Conservation (phyloP, 2,797 vertebrate genomes). For the Phrynocephalus forsythii region DNA sequence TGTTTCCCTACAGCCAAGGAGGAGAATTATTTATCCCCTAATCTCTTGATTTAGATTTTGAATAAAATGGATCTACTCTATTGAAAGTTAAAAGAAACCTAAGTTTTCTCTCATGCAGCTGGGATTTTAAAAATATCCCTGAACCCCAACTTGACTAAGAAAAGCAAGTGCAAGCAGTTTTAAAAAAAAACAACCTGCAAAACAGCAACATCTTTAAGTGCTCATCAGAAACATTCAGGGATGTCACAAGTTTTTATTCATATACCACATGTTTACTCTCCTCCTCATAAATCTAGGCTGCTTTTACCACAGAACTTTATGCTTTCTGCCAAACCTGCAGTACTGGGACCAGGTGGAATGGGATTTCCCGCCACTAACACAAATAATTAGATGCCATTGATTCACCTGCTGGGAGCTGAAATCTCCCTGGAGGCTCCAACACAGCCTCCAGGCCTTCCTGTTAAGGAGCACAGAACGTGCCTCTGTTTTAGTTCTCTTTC, state of each 20-base stretch:
- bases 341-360: conserved; percentile 57
- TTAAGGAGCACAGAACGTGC: background rate
- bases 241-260: conserved; percentile 59
- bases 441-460: conserved; percentile 18
- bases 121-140: conserved; percentile 22
- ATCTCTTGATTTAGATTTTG: conserved; percentile 39
- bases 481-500: background rate
- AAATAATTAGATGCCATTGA: conserved; percentile 55
- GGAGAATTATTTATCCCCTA: conserved; percentile 32
- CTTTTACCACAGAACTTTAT: conserved; percentile 44
- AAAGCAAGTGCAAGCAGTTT: conserved; percentile 22
- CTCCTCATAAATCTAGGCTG: conserved; percentile 52
- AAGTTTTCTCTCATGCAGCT: conserved; percentile 41
- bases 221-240: conserved; percentile 50
- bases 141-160: conserved; percentile 1
- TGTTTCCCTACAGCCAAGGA: conserved; percentile 20
- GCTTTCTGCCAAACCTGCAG: conserved; percentile 57
- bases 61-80: conserved; percentile 44
- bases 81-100: conserved; percentile 17
- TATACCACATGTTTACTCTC: conserved; percentile 48
- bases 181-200: background rate
- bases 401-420: conserved; percentile 60
- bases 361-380: conserved; percentile 52
- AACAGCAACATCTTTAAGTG: conserved; percentile 49
- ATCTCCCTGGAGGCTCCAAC: conserved; percentile 36